Conservation (phyloP, 2,888 invertebrate species). For the Anoplius nigerrimus region DNA sequence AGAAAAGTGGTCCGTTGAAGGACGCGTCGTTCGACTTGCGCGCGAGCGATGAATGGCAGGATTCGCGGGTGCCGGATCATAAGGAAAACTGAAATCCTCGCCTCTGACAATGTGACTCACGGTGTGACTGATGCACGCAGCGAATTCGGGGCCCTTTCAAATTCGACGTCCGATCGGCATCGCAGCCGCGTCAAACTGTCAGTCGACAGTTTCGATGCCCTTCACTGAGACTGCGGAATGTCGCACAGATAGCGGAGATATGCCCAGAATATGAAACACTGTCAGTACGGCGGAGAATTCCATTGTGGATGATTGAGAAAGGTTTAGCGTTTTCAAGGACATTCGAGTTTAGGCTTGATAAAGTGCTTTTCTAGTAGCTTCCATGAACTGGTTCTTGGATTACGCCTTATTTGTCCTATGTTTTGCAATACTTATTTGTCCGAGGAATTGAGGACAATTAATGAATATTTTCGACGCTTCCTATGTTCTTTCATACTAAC, state of each 20-base stretch:
- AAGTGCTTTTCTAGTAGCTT: no score
- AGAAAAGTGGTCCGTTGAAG: conserved; percentile 47
- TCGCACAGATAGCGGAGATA: no score
- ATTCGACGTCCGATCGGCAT: conserved; percentile 16
- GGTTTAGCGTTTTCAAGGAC: no score
- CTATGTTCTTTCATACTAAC: no score
- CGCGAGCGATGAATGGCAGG: conserved; percentile 41
- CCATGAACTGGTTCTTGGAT: no score
- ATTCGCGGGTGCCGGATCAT: conserved; percentile 34
- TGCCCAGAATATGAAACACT: no score
- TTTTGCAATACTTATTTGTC: no score
- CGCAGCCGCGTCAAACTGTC: conserved; percentile 19
- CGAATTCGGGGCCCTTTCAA: conserved; percentile 28
- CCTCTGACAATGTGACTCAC: conserved; percentile 25
- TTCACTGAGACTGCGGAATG: background rate
- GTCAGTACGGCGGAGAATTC: background rate
- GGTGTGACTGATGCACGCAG: conserved; percentile 28
- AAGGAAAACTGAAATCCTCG: conserved; percentile 32
- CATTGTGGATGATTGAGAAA: no score
- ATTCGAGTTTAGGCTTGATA: no score
- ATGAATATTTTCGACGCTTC: no score
- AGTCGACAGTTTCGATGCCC: conserved; percentile 13
- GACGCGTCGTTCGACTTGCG: conserved; percentile 37
- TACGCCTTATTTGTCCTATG: no score
- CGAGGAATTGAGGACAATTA: no score